phyloP scores from a whole-genome alignment of 1,140 invertebrate species.

The Ganaspis sp. region DNA sequence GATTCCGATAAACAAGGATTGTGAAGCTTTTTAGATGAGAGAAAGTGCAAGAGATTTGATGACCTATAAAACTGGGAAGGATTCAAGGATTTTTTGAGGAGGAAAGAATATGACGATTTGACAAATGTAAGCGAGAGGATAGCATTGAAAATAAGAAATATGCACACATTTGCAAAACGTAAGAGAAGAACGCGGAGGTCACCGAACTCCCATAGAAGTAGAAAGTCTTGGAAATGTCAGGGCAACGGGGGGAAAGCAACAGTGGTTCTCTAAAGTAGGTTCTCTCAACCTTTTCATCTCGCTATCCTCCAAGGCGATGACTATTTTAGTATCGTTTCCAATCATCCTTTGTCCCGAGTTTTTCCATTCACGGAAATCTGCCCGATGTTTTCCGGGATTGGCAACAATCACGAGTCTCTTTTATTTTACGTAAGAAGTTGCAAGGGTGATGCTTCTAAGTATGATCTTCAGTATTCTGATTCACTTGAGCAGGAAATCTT shows the following conservation, averaged over 20 bases:
- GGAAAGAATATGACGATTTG: background rate
- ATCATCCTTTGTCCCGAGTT: conserved; percentile 20
- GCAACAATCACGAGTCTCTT: background rate
- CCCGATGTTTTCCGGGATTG: background rate
- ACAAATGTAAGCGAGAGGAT: conserved; percentile 12
- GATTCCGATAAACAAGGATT: too few relatives aligned
- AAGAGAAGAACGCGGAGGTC: conserved; percentile 47
- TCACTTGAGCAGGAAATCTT: too few relatives aligned
- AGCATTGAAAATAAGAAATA: conserved; percentile 25
- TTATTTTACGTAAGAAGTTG: background rate
- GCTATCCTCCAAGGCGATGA: conserved; percentile 1
- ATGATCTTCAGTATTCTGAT: background rate
- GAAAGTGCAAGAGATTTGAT: conserved; percentile 9
- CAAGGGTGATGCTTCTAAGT: background rate
- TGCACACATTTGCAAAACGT: conserved; percentile 40
- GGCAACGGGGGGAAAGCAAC: conserved; percentile 68
- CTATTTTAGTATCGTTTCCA: background rate
- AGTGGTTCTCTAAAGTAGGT: conserved; percentile 66
- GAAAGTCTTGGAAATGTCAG: conserved; percentile 76
- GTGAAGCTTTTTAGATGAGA: background rate
- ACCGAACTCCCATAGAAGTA: conserved; percentile 68
- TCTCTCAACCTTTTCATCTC: conserved; percentile 54
- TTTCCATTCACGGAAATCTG: conserved; percentile 15
- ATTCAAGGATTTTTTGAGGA: background rate
- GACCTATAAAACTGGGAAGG: background rate